phyloP scores from a whole-genome alignment of 2,113 vertebrate genomes.

The Rhinichthys klamathensis region DNA sequence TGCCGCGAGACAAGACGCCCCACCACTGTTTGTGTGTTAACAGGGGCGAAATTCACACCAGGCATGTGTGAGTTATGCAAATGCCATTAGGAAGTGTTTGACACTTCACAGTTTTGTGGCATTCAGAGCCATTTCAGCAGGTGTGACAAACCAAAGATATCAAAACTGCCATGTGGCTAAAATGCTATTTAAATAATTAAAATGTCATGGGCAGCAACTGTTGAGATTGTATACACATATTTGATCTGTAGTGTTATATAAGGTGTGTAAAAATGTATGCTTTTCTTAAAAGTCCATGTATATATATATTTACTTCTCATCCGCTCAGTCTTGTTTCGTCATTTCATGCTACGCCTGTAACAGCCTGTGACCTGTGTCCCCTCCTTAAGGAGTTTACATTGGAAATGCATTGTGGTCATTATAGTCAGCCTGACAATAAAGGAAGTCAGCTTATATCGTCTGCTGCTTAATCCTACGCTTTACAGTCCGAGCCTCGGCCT shows the following conservation, averaged over 20 bases:
- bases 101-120: conserved; percentile 31
- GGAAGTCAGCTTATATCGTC: neutral
- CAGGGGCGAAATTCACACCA: conserved; percentile 70
- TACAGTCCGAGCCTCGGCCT: conserved; percentile 19
- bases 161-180: conserved; percentile 31
- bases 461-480: neutral
- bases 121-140: conserved; percentile 30
- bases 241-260: neutral
- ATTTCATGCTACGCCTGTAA: neutral
- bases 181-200: conserved; percentile 1
- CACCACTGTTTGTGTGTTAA: conserved; percentile 65
- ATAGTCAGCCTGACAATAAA: conserved; percentile 2
- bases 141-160: conserved; percentile 35
- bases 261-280: neutral
- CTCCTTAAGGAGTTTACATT: conserved; percentile 13
- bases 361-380: neutral
- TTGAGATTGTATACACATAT: neutral
- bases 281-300: neutral
- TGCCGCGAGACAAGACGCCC: neutral
- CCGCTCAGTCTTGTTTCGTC: neutral
- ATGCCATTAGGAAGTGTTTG: conserved; percentile 37
- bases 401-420: conserved; percentile 13
- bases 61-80: conserved; percentile 41
- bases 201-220: neutral
- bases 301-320: neutral